Conservation (phyloP, 1,140 invertebrate genomes). For the Sminthurinus signatus region DNA sequence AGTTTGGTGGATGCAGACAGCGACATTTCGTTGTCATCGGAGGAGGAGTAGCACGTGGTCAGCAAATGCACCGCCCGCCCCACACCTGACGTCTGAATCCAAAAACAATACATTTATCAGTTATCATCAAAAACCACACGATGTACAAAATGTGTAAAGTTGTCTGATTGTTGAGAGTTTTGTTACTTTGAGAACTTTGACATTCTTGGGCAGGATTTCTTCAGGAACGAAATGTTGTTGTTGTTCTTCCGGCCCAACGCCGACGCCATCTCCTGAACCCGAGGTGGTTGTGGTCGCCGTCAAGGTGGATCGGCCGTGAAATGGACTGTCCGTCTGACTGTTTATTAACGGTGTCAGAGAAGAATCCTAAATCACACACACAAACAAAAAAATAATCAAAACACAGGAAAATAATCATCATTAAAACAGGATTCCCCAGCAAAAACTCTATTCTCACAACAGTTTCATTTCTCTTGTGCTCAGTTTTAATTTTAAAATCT, state of each 20-base stretch:
- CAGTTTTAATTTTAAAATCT: too few species aligned
- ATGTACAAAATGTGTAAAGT: too few species aligned
- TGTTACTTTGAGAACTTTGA: too few species aligned
- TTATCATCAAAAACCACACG: too few species aligned
- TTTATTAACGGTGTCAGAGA: constrained; percentile 46
- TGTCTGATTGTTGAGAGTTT: too few species aligned
- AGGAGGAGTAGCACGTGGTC: constrained; percentile 46
- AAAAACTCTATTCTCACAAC: too few species aligned
- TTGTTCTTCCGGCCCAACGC: too few species aligned
- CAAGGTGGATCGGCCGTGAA: constrained; percentile 45
- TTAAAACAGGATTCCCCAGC: too few species aligned
- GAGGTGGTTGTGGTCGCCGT: too few species aligned
- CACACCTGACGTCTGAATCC: constrained; percentile 33
- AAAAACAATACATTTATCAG: too few species aligned
- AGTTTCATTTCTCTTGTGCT: too few species aligned
- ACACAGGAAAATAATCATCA: too few species aligned
- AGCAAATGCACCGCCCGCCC: constrained; percentile 34
- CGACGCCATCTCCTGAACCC: constrained; percentile 44
- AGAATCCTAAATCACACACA: constrained; percentile 43
- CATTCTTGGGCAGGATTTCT: constrained; percentile 35
- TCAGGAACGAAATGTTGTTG: constrained; percentile 37
- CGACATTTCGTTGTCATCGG: constrained; percentile 40
- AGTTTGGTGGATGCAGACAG: constrained; percentile 44
- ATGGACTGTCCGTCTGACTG: constrained; percentile 44
- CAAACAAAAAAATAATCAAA: neutral